These are phyloP conservation scores for Autographa pulchrina DNA, from an alignment of 2,888 invertebrate species.

Conservation along the genomic window DNA sequence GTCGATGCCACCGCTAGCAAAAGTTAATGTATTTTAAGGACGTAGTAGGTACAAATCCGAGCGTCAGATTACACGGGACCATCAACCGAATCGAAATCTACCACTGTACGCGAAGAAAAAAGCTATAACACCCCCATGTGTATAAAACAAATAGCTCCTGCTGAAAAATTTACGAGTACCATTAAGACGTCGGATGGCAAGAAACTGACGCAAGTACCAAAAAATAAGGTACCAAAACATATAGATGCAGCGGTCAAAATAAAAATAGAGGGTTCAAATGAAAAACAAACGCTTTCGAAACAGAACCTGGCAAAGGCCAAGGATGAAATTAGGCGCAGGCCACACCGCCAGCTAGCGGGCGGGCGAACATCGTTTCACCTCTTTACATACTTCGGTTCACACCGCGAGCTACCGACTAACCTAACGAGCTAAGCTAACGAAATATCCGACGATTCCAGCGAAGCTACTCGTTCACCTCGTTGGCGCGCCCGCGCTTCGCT, in stretches of 20 bases:
- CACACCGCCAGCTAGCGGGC: no score
- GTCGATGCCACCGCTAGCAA: no score
- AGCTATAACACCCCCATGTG: constrained; percentile 27
- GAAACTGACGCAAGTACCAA: constrained; percentile 38
- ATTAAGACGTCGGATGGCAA: neutral
- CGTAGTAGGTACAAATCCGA: constrained; percentile 78
- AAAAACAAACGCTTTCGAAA: constrained; percentile 20
- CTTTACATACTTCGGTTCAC: no score
- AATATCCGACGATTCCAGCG: no score
- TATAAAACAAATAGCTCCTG: constrained; percentile 36
- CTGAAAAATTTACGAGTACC: constrained; percentile 5
- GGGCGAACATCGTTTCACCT: no score
- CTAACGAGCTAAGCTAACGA: no score
- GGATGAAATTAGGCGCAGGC: no score
- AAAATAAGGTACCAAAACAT: constrained; percentile 32
- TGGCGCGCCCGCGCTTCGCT: no score
- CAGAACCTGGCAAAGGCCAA: constrained; percentile 15
- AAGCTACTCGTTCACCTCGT: no score
- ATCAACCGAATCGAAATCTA: neutral
- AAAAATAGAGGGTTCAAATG: constrained; percentile 29
- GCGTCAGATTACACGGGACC: constrained; percentile 59
- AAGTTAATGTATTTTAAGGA: no score
- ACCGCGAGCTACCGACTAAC: no score
- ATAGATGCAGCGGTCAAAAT: constrained; percentile 34
- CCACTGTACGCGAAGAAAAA: constrained; percentile 16